A percentile compares a stretch with the other conserved stretches of the same genome.
phyloP scores from a whole-genome alignment of 2,888 invertebrate genomes.

The Camponotus fellah region DNA sequence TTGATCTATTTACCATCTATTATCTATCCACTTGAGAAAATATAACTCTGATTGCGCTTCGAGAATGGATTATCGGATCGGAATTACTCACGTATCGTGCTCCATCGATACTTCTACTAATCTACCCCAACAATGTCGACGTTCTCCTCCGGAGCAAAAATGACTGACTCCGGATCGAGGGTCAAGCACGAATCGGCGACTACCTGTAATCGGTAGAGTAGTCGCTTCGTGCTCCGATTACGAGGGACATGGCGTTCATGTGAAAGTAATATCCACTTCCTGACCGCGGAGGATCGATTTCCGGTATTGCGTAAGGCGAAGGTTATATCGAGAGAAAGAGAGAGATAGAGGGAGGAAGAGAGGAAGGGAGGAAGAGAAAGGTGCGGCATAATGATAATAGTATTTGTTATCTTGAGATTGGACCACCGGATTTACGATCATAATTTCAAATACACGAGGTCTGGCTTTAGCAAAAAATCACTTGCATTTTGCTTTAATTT shows the following conservation, averaged over 20 bases:
- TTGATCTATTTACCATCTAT: background rate
- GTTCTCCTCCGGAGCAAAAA: constrained; percentile 45
- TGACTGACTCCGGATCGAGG: constrained; percentile 32
- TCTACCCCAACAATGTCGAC: constrained; percentile 26
- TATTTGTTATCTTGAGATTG: constrained; percentile 68
- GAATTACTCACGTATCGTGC: constrained; percentile 13
- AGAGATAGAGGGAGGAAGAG: background rate
- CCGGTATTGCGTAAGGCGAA: constrained; percentile 70
- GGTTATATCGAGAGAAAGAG: constrained; percentile 14
- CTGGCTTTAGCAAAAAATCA: background rate
- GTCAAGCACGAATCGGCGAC: constrained; percentile 52
- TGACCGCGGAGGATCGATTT: constrained; percentile 67
- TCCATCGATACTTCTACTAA: constrained; percentile 34
- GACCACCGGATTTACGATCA: constrained; percentile 49
- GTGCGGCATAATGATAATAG: constrained; percentile 56
- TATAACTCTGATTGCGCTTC: constrained; percentile 9
- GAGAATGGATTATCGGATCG: constrained; percentile 37
- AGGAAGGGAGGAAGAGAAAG: constrained; percentile 13
- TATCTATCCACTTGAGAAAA: constrained; percentile 14
- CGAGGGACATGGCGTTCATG: constrained; percentile 60
- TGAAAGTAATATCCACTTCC: constrained; percentile 71
- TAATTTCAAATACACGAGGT: constrained; percentile 4
- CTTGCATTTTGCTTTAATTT: background rate
- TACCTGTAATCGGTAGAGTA: constrained; percentile 46
- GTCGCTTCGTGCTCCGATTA: constrained; percentile 50